phyloP scores from a whole-genome alignment of 2,888 invertebrate species.

The Panopea generosa region DNA sequence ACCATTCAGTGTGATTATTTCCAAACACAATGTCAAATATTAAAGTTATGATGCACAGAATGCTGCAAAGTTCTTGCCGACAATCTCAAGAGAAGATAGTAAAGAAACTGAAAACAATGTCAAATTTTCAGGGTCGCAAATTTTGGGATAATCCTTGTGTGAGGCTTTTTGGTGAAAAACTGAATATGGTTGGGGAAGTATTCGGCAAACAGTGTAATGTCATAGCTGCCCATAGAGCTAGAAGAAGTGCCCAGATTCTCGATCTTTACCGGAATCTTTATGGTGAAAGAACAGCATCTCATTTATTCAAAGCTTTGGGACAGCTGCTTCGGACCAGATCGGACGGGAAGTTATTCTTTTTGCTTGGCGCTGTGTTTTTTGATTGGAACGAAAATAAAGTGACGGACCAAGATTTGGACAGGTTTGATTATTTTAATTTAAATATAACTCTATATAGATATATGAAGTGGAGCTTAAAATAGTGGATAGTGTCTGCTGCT shows the following conservation, averaged over 20 bases:
- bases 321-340: conserved; percentile 32
- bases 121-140: conserved; percentile 26
- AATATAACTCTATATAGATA: too few species aligned
- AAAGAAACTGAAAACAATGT: conserved; percentile 16
- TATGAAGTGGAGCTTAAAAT: too few species aligned
- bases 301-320: conserved; percentile 65
- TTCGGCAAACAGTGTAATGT: conserved; percentile 78
- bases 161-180: conserved; percentile 59
- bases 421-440: conserved; percentile 37
- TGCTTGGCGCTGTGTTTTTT: conserved; percentile 78
- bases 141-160: conserved; percentile 42
- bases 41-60: conserved; percentile 28
- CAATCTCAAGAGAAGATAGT: conserved; percentile 30
- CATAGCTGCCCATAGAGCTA: conserved; percentile 75
- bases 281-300: conserved; percentile 63
- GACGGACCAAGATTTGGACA: conserved; percentile 75
- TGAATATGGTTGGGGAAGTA: conserved; percentile 54
- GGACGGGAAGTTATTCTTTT: conserved; percentile 54
- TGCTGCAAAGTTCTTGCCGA: conserved; percentile 21
- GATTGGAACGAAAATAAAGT: conserved; percentile 79
- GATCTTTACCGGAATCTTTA: conserved; percentile 77
- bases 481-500: too few species aligned
- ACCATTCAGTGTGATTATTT: too few species aligned
- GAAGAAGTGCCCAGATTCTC: conserved; percentile 74
- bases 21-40: conserved; percentile 34